These are phyloP conservation scores for Penelope pileata DNA, from an alignment of 2,113 vertebrate genomes.

Conservation along the genomic window DNA sequence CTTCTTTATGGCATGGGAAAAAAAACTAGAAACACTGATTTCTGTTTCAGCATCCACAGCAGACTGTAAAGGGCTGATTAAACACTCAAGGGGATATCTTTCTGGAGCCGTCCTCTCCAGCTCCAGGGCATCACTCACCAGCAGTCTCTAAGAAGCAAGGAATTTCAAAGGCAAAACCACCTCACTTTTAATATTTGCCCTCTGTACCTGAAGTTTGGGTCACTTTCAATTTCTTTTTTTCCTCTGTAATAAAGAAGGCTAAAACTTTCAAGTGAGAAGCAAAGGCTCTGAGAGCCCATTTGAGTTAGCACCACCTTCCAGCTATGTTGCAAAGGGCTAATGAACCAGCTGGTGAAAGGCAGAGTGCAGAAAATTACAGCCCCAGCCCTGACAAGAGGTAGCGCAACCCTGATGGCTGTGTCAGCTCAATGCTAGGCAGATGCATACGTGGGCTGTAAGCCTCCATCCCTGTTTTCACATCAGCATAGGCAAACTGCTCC, in stretches of 20 bases:
- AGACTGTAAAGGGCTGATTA: slow-evolving; percentile 35
- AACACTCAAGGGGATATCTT: slow-evolving; percentile 51
- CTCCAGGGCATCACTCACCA: slow-evolving; percentile 48
- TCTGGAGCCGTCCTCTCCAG: slow-evolving; percentile 51
- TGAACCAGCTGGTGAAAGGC: not conserved
- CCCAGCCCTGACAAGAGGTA: not conserved
- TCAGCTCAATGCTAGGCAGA: not conserved
- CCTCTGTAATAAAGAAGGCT: slow-evolving; percentile 23
- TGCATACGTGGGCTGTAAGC: not conserved
- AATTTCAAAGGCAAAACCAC: slow-evolving; percentile 58
- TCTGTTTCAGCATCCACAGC: slow-evolving; percentile 36
- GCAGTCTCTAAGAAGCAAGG: not conserved
- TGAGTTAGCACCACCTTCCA: not conserved
- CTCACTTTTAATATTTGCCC: slow-evolving; percentile 52
- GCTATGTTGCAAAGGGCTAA: not conserved
- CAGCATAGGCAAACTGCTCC: not conserved
- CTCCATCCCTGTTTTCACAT: fast-evolving
- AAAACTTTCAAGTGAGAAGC: slow-evolving; percentile 41
- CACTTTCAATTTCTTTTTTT: slow-evolving; percentile 8
- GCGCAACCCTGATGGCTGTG: not conserved
- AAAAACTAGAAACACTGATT: slow-evolving; percentile 20
- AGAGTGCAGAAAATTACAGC: slow-evolving; percentile 20
- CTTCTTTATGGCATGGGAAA: slow-evolving; percentile 52
- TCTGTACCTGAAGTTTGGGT: slow-evolving; percentile 53
- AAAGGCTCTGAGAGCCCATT: not conserved